These are phyloP conservation scores for Drosophila melanogaster DNA, from an alignment of 1,140 invertebrate genomes.

Conservation along the genomic window DNA sequence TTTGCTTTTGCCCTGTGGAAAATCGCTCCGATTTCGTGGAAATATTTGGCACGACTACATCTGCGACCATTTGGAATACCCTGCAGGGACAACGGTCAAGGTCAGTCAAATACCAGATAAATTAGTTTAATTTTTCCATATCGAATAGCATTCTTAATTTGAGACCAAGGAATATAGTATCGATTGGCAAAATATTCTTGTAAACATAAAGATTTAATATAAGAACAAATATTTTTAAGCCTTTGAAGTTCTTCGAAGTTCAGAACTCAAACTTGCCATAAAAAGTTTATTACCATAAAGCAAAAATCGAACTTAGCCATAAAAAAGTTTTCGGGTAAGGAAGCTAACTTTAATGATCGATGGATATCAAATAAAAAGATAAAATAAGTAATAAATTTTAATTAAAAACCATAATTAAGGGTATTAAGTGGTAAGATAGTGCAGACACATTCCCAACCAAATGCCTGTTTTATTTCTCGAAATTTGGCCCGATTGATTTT, in stretches of 20 bases:
- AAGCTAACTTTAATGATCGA: too few species aligned
- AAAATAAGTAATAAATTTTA: background rate
- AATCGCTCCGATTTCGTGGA: constrained; percentile 49
- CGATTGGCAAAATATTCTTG: too few species aligned
- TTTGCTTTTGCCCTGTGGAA: constrained; percentile 44
- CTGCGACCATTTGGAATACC: constrained; percentile 24
- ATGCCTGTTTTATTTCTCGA: constrained; percentile 44
- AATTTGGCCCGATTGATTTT: constrained; percentile 64
- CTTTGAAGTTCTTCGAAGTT: too few species aligned
- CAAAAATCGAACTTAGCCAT: too few species aligned
- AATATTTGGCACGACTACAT: constrained; percentile 26
- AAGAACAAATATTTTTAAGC: too few species aligned
- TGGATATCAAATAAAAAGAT: background rate
- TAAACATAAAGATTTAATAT: too few species aligned
- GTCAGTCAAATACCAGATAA: background rate
- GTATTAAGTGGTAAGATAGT: background rate
- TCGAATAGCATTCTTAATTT: background rate
- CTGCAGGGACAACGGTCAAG: background rate
- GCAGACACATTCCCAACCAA: background rate
- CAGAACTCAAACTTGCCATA: too few species aligned
- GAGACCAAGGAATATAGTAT: background rate
- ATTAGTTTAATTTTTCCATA: too few species aligned
- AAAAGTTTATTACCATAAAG: too few species aligned
- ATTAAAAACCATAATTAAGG: background rate
- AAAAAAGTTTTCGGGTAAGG: too few species aligned